Evolutionary conservation across 2,113 vertebrate genomes (phyloP).

Genomic region (Clarias macrocephalus): DNA sequence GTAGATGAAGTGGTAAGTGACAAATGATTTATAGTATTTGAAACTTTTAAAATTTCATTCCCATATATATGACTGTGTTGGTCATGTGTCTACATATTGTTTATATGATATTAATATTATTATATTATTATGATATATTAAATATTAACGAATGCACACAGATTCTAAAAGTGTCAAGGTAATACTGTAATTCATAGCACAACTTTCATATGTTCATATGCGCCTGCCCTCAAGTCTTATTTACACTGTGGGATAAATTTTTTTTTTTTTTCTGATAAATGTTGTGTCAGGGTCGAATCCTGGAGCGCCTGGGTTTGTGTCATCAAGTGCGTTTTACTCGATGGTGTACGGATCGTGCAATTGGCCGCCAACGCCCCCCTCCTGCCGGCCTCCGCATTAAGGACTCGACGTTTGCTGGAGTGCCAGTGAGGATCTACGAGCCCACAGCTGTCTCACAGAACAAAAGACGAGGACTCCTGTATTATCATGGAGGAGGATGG

Average conservation of each 20-base stretch:
- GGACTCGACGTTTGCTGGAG: slow-evolving; percentile 69
- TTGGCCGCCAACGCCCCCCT: slow-evolving; percentile 24
- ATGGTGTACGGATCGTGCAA: slow-evolving; percentile 60
- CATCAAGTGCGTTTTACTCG: slow-evolving; percentile 70
- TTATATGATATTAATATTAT: no score
- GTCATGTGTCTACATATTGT: neutral
- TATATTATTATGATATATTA: no score
- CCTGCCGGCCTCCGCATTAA: slow-evolving; percentile 70
- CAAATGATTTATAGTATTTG: neutral
- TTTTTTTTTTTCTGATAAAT: neutral
- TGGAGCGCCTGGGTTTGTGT: slow-evolving; percentile 77
- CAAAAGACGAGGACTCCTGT: slow-evolving; percentile 75
- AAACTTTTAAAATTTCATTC: neutral
- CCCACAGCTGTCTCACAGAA: slow-evolving; percentile 60
- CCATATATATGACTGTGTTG: neutral
- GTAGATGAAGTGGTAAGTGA: neutral
- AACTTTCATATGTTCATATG: neutral
- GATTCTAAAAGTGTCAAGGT: neutral
- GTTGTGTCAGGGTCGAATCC: slow-evolving; percentile 72
- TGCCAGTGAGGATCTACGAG: slow-evolving; percentile 80
- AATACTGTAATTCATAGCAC: neutral
- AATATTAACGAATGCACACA: no score
- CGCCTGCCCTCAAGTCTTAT: neutral
- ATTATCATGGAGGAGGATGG: slow-evolving; percentile 81
- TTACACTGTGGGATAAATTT: neutral